phyloP scores from a whole-genome alignment of 2,113 vertebrate species.

The Anas platyrhynchos region DNA sequence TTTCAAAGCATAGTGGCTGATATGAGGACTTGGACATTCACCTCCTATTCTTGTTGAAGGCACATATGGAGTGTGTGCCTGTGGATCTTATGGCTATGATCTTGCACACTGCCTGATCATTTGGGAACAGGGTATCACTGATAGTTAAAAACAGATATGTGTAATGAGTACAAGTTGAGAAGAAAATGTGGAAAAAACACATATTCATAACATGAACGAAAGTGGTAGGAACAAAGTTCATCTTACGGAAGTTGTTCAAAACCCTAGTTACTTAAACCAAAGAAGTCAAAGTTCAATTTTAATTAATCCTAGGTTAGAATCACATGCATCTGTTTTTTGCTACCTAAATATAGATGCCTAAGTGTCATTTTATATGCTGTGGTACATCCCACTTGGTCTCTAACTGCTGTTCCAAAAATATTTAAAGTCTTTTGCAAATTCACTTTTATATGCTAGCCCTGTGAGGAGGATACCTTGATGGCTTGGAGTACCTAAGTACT shows the following conservation, averaged over 20 bases:
- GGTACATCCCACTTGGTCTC: background rate
- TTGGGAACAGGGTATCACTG: background rate
- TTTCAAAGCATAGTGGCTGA: background rate
- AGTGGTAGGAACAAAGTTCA: background rate
- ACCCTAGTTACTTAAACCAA: background rate
- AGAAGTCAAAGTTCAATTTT: background rate
- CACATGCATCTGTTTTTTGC: background rate
- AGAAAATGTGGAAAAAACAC: background rate
- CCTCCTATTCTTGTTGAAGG: background rate
- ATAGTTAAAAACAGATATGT: background rate
- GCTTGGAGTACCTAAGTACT: background rate
- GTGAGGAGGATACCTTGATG: background rate
- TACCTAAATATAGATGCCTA: background rate
- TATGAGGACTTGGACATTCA: background rate
- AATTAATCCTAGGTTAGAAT: background rate
- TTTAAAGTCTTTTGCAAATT: background rate
- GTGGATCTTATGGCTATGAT: background rate
- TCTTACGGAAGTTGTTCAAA: background rate
- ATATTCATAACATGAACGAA: background rate
- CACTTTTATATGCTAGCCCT: background rate
- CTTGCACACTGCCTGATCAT: background rate
- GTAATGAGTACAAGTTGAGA: background rate
- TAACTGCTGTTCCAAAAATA: background rate
- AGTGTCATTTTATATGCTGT: conserved; percentile 4
- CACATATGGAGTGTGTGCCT: background rate